Percentiles rank a stretch among this genome's conserved stretches.
Conservation (phyloP, 2,888 invertebrate species). For the Anarsia innoxiella region DNA sequence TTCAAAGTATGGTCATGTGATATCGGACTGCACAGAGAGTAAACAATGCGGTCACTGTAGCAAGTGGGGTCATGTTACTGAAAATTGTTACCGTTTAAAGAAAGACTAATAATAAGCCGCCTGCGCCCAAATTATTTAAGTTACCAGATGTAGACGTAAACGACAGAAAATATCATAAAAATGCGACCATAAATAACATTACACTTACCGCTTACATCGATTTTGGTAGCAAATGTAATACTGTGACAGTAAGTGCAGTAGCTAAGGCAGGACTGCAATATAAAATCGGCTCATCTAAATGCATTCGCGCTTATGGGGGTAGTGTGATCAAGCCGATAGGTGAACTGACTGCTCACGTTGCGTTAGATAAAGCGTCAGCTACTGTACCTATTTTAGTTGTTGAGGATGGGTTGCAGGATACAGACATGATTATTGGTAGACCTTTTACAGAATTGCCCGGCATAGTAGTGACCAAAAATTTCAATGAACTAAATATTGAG, state of each 20-base stretch:
- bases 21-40: not conserved
- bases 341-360: not conserved
- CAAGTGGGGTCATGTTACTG: not conserved
- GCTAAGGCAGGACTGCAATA: not conserved
- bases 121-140: not conserved
- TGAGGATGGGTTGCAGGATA: conserved; percentile 1
- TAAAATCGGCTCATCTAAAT: not conserved
- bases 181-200: not conserved
- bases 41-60: not conserved
- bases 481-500: not conserved
- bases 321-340: not conserved
- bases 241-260: not conserved
- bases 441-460: conserved; percentile 3
- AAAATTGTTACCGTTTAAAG: not conserved
- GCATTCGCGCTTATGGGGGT: conserved; percentile 1
- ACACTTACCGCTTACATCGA: not conserved
- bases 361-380: not conserved
- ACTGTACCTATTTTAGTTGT: conserved; percentile 2
- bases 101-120: not conserved
- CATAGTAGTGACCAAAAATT: not conserved
- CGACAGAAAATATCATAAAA: conserved; percentile 3
- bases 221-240: conserved; percentile 2
- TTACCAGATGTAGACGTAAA: not conserved
- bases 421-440: conserved; percentile 6
- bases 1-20: not conserved